These are phyloP conservation scores for Coregonus sp. DNA, from an alignment of 2,797 vertebrate genomes.

Conservation along the genomic window DNA sequence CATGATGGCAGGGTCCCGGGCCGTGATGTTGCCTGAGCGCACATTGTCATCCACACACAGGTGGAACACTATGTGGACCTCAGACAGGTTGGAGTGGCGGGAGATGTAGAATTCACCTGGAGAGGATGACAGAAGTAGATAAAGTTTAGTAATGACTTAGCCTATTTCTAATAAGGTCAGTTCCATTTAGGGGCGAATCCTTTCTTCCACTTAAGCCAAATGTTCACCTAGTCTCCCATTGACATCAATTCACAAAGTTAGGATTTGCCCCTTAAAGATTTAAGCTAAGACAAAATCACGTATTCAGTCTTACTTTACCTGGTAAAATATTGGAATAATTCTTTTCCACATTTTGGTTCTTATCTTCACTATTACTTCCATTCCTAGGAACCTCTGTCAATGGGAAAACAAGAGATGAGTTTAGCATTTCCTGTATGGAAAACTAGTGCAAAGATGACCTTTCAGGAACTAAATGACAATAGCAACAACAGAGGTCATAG, in stretches of 20 bases:
- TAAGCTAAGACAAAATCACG: neutral
- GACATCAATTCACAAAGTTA: too few species aligned
- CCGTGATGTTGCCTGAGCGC: slow-evolving; percentile 89
- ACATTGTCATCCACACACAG: slow-evolving; percentile 97
- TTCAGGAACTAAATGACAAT: neutral
- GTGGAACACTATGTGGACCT: slow-evolving; percentile 94
- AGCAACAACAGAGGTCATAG: neutral
- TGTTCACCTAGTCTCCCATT: too few species aligned
- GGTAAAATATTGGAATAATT: slow-evolving; percentile 92
- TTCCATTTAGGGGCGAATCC: too few species aligned
- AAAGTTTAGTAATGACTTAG: too few species aligned
- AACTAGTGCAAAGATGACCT: neutral
- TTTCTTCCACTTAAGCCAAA: too few species aligned
- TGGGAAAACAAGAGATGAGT: slow-evolving; percentile 1
- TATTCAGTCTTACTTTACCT: slow-evolving; percentile 68
- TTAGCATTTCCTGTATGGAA: neutral
- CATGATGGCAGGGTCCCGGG: slow-evolving; percentile 96
- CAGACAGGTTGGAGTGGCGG: slow-evolving; percentile 95
- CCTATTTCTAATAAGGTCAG: too few species aligned
- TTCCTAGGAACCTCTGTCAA: slow-evolving; percentile 72
- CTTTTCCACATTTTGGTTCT: slow-evolving; percentile 86
- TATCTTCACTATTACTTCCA: slow-evolving; percentile 81
- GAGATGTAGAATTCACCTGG: slow-evolving; percentile 97
- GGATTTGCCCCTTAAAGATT: too few species aligned
- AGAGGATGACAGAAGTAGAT: slow-evolving; percentile 4